phyloP scores from a whole-genome alignment of 2,888 invertebrate genomes.

The Shargacucullia verbasci region DNA sequence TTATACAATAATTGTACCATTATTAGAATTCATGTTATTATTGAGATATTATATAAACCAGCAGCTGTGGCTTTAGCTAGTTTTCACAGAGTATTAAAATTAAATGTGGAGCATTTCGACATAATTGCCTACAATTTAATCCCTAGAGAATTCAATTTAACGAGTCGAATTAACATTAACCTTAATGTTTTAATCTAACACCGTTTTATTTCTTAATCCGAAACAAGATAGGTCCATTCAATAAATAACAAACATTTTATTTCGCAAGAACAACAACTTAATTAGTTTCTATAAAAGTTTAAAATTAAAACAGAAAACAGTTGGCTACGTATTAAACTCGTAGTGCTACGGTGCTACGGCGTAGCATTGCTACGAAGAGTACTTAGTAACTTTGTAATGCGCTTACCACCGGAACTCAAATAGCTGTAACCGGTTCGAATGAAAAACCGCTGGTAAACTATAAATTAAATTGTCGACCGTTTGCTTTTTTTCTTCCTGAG shows the following conservation, averaged over 20 bases:
- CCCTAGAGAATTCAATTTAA: no score
- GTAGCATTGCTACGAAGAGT: conserved; percentile 62
- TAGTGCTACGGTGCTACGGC: conserved; percentile 54
- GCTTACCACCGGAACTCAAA: conserved; percentile 62
- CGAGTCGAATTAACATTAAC: neutral
- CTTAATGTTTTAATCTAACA: conserved; percentile 12
- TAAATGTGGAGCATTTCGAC: no score
- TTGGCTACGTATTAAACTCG: conserved; percentile 58
- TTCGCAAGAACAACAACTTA: conserved; percentile 59
- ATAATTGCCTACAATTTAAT: no score
- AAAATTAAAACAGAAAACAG: conserved; percentile 64
- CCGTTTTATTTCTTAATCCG: conserved; percentile 19
- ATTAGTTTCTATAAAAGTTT: conserved; percentile 62
- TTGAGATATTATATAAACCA: no score
- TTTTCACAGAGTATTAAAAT: no score
- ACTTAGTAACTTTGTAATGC: conserved; percentile 64
- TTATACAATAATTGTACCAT: no score
- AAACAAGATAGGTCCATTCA: conserved; percentile 26
- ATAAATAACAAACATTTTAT: conserved; percentile 51
- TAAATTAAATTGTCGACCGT: conserved; percentile 53
- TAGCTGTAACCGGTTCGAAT: conserved; percentile 63
- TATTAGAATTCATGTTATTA: no score
- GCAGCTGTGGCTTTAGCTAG: no score
- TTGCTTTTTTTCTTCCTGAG: conserved; percentile 23
- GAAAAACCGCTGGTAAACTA: conserved; percentile 60